Evolutionary conservation across 1,140 invertebrate genomes (phyloP), one percentile per base, ranked within the genome.

Genomic region (Ostrea denselamellosa): DNA sequence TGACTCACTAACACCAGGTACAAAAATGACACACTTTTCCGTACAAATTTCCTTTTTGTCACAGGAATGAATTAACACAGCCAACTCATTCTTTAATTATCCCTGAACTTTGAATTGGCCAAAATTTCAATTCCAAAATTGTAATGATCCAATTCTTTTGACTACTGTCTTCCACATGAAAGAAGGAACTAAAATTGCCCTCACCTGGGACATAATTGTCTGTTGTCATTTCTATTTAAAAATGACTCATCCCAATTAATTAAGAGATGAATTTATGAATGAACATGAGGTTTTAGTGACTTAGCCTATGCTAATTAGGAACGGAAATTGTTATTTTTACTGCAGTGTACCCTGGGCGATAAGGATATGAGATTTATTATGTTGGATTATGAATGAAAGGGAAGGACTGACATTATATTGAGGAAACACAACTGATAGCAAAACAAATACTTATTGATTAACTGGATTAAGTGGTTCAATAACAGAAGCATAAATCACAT

Each of bases 11-110:
- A 77, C 68, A 77, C 25, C 14, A 25, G 25, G 10, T 77, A 34
- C 68, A 28, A 77, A n/a, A 77, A 77, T 77, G 68, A 77, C 68
- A 77, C 68, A 77, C 25, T 77, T 25, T 77, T 77, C 14, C 2
- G 14, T 34, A 17, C 14, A 25, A 77, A 12, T 77, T 77, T 28
- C 25, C 25, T 77, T 77, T 77, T 77, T 77, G 28, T 77, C 22
- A 77, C 68, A 34, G n/a, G n/a, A 19, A 62, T 25, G 28, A 28
- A 77, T 28, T 12, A 25, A 28, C 25, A 5, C 12, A 25, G 68
- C 68, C 68, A 8, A 77, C 28, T 77, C 68, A 77, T 28, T 77
- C 28, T 77, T 25, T 34, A 77, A 77, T 77, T 77, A 77, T 77
- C 28, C 14, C 28, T 44, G 34, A 44, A 44, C 34, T 77, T 34